Percentiles rank a stretch among this genome's conserved stretches.
These are phyloP conservation scores for Zootoca vivipara DNA, from an alignment of 2,113 vertebrate genomes.

Conservation along the genomic window DNA sequence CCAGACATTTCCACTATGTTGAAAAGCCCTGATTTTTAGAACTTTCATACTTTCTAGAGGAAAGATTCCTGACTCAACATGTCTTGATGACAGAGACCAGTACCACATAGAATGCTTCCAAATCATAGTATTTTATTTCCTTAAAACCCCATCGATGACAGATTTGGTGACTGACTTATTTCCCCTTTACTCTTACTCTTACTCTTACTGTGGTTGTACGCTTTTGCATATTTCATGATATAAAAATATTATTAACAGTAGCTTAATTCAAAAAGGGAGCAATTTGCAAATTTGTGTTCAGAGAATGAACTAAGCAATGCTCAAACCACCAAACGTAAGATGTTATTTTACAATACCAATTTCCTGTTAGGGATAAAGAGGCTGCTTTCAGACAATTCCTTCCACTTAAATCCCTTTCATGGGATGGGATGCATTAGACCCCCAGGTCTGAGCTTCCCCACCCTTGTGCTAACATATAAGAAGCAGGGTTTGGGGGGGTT, in stretches of 20 bases:
- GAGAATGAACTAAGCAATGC: neutral
- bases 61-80: constrained; percentile 51
- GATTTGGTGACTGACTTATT: constrained; percentile 41
- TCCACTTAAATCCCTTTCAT: too few species aligned
- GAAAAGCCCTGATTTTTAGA: constrained; percentile 31
- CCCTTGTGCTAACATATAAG: too few species aligned
- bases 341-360: neutral
- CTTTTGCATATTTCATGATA: constrained; percentile 14
- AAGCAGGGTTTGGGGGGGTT: too few species aligned
- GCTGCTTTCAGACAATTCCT: too few species aligned
- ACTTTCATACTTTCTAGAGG: constrained; percentile 59
- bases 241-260: constrained; percentile 5
- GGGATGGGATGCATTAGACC: too few species aligned
- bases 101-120: constrained; percentile 67
- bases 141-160: neutral
- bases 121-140: constrained; percentile 76
- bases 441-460: too few species aligned
- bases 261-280: constrained; percentile 4
- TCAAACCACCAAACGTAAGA: neutral
- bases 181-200: neutral
- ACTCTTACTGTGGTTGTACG: neutral
- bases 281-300: constrained; percentile 24
- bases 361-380: neutral
- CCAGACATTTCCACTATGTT: constrained; percentile 28
- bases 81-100: constrained; percentile 33